Evolutionary conservation across 2,888 invertebrate genomes (phyloP), one percentile per base, ranked within the genome.

Genomic region (Cheiracanthium punctorium): DNA sequence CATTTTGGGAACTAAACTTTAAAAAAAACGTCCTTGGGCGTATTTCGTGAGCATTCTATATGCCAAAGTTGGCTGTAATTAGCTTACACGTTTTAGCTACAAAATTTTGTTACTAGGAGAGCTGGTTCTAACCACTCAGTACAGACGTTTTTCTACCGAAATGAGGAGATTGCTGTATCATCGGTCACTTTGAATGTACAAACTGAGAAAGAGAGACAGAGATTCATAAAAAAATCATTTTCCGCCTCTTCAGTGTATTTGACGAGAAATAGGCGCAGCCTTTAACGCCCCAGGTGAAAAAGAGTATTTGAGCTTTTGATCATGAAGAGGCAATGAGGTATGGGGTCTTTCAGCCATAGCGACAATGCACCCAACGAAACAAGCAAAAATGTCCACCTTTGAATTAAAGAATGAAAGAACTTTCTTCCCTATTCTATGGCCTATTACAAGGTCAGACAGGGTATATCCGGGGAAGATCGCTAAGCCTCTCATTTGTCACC

Each of bases 221-320:
- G 12, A 8, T 8, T 5, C 5, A 37, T 8, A 37, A 37, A 37
- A 37, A 37, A 37, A 37, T 5, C 12, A 17, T 7, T 48, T 17
- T 17, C 48, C 2, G 48, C 8, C 14, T 17, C 7, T 48, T 2
- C 2, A 48, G 12, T 48, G 48, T 17, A 14, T 48, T 10, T 48
- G 48, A 48, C 48, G 17, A 48, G 48, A 48, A 17, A 2, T 17
- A 14, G 14, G 17, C 17, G 48, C 48, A 48, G 17, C 48, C 48
- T 48, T 48, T 48, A 48, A 10, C n/a, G 69, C 76, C 65, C 12
- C 7, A 70, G 77, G 76, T 70, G 77, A 69, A 77, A 70, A 43
- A 69, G 69, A 70, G 75, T 70, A 69, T 77, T 77, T 77, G 52
- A 70, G 48, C 70, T 77, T 70, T 77, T 52, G 69, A 69, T 77